These are phyloP conservation scores for Leptocoma aspasia DNA, from an alignment of 2,113 vertebrate species.

Conservation along the genomic window DNA sequence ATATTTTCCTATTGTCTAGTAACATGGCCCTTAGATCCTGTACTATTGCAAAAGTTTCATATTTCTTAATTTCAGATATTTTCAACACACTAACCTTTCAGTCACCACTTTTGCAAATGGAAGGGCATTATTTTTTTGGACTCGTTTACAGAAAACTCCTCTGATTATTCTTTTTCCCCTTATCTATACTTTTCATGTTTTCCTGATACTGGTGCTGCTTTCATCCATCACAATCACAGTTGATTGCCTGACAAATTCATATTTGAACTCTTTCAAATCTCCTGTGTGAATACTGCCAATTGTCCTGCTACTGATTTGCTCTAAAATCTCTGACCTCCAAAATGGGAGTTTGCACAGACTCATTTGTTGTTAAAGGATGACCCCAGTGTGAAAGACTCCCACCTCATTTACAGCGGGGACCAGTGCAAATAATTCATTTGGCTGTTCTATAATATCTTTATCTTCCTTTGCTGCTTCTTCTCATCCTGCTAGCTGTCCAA, in stretches of 20 bases:
- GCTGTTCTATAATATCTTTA: slow-evolving; percentile 17
- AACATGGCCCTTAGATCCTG: background rate
- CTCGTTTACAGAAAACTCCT: background rate
- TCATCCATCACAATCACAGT: background rate
- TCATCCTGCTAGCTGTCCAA: background rate
- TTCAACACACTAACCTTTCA: background rate
- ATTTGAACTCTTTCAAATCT: background rate
- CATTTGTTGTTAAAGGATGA: slow-evolving; percentile 7
- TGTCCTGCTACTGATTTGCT: background rate
- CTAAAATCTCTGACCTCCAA: background rate
- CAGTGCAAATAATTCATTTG: slow-evolving; percentile 27
- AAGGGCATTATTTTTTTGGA: background rate
- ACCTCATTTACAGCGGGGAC: background rate
- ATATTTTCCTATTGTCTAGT: background rate
- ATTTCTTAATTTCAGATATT: background rate
- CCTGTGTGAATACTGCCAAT: background rate
- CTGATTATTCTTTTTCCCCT: background rate
- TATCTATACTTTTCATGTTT: background rate
- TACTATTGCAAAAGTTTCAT: background rate
- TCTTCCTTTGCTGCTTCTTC: slow-evolving; percentile 31
- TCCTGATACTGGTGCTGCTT: background rate
- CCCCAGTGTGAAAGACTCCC: background rate
- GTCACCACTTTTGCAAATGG: background rate
- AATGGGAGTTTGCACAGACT: background rate
- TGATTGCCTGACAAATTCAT: background rate